phyloP scores from a whole-genome alignment of 1,140 invertebrate genomes.

The Drosophila tani region DNA sequence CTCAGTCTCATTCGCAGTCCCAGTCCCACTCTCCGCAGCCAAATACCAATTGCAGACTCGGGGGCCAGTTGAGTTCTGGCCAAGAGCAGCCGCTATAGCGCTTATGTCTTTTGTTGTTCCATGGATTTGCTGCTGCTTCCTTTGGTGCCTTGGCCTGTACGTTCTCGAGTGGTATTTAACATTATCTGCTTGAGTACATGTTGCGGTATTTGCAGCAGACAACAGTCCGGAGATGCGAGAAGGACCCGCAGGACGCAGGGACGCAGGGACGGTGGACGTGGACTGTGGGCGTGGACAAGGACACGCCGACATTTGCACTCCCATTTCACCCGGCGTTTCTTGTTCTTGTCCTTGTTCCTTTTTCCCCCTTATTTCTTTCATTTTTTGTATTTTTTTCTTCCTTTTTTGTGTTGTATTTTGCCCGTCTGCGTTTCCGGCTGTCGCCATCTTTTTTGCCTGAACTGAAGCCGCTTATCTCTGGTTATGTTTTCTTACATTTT shows the following conservation, averaged over 20 bases:
- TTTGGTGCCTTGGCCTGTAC: conserved; percentile 47
- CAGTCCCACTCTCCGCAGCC: background rate
- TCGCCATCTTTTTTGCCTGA: conserved; percentile 80
- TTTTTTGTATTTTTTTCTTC: conserved; percentile 6
- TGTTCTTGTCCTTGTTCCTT: conserved; percentile 22
- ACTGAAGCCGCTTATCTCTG: conserved; percentile 81
- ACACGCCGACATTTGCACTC: conserved; percentile 70
- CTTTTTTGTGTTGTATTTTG: conserved; percentile 55
- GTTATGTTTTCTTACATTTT: conserved; percentile 84
- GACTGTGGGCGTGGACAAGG: conserved; percentile 59
- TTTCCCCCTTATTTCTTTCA: conserved; percentile 14
- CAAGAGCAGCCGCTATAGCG: conserved; percentile 50
- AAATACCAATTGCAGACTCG: conserved; percentile 40
- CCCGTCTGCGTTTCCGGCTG: conserved; percentile 78
- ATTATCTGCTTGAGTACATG: conserved; percentile 84
- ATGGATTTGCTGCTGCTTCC: conserved; percentile 80
- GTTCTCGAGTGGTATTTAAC: conserved; percentile 80
- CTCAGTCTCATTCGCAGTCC: background rate
- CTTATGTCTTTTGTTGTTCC: conserved; percentile 82
- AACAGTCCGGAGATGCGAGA: conserved; percentile 52
- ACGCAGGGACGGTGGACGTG: conserved; percentile 4
- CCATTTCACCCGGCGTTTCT: conserved; percentile 26
- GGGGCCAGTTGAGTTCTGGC: conserved; percentile 48
- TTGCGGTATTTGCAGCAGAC: conserved; percentile 83
- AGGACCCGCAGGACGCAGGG: conserved; percentile 4